A percentile compares a stretch with the other conserved stretches of the same genome.
These are phyloP conservation scores for Hemithea aestivaria DNA, from an alignment of 2,888 invertebrate species.

Conservation along the genomic window DNA sequence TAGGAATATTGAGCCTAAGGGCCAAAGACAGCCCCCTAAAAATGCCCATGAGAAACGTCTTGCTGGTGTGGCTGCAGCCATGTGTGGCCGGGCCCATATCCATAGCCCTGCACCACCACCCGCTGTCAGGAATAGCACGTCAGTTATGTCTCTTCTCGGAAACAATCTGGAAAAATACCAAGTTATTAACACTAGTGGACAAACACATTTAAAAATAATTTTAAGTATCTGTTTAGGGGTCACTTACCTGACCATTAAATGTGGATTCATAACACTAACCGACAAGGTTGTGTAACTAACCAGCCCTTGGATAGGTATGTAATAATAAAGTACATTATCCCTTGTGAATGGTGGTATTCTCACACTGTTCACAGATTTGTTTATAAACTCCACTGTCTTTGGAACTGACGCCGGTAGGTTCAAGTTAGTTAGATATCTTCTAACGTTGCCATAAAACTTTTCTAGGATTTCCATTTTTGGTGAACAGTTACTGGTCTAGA, in stretches of 20 bases:
- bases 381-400: conserved; percentile 57
- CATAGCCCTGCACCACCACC: conserved; percentile 91
- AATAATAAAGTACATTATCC: conserved; percentile 86
- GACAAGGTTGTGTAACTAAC: conserved; percentile 88
- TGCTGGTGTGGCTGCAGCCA: conserved; percentile 81
- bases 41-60: conserved; percentile 85
- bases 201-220: too few relatives aligned
- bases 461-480: conserved; percentile 65
- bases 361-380: conserved; percentile 59
- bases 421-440: conserved; percentile 46
- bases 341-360: conserved; percentile 83
- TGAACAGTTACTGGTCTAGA: conserved; percentile 4
- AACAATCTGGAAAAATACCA: conserved; percentile 80
- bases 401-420: conserved; percentile 53
- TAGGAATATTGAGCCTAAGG: conserved; percentile 91
- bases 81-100: conserved; percentile 88
- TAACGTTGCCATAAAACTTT: conserved; percentile 54
- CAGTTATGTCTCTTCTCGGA: conserved; percentile 87
- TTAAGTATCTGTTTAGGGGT: conserved; percentile 3
- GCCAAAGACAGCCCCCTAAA: conserved; percentile 88
- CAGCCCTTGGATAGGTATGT: conserved; percentile 86
- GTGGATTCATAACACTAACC: conserved; percentile 91
- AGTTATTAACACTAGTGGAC: too few relatives aligned
- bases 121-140: conserved; percentile 88
- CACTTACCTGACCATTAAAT: conserved; percentile 83